These are phyloP conservation scores for Avahi laniger DNA, from an alignment of 2,797 vertebrate species.

Conservation along the genomic window DNA sequence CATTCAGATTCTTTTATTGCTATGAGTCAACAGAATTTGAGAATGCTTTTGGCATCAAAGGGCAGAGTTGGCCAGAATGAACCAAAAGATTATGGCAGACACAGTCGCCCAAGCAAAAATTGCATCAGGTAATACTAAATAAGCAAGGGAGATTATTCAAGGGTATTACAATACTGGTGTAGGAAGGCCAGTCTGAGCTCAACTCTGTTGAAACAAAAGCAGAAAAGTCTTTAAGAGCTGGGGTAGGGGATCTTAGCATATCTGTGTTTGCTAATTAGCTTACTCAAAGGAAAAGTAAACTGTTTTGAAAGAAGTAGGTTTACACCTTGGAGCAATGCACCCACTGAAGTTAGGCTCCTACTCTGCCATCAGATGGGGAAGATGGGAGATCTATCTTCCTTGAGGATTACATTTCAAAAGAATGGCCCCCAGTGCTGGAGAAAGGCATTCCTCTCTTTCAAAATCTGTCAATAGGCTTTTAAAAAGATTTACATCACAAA, in stretches of 20 bases:
- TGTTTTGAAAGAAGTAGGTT: neutral
- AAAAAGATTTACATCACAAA: neutral
- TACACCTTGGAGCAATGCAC: neutral
- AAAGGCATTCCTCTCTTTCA: neutral
- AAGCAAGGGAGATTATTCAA: neutral
- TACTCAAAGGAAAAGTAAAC: neutral
- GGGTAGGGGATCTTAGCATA: neutral
- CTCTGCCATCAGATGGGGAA: neutral
- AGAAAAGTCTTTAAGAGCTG: neutral
- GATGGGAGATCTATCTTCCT: neutral
- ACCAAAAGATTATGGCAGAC: neutral
- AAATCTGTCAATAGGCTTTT: neutral
- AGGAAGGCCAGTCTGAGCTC: neutral
- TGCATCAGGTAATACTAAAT: neutral
- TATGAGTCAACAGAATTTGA: neutral
- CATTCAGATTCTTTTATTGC: neutral
- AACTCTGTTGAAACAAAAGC: neutral
- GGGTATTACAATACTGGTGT: neutral
- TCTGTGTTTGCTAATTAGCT: neutral
- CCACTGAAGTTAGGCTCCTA: neutral
- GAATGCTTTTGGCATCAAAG: neutral
- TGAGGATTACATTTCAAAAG: neutral
- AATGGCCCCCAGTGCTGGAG: neutral
- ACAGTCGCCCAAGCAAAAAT: neutral
- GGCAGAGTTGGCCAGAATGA: neutral